These are phyloP conservation scores for Megaceryle maxima DNA, from an alignment of 2,113 vertebrate genomes.

Conservation along the genomic window DNA sequence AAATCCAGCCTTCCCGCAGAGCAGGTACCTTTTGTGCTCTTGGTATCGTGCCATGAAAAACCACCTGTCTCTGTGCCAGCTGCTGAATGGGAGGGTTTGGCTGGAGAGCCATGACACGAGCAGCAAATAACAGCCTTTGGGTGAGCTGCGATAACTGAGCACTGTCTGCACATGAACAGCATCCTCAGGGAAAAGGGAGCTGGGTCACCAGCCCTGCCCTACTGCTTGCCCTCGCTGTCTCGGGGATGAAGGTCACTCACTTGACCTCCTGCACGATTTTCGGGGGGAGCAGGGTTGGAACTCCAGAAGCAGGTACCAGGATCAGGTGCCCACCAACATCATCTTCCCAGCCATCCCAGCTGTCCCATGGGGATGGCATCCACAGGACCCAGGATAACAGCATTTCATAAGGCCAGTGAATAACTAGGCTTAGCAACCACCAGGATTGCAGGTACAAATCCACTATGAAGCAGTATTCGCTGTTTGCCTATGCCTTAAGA, in stretches of 20 bases:
- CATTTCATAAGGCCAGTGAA: not conserved
- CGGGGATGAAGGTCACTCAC: not conserved
- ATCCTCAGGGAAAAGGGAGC: not conserved
- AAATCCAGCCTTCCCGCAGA: not conserved
- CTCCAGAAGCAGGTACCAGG: not conserved
- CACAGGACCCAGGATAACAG: not conserved
- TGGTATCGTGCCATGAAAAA: not conserved
- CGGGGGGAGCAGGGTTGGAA: not conserved
- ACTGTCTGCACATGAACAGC: not conserved
- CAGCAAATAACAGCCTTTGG: not conserved
- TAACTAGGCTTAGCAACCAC: not conserved
- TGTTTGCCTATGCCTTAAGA: not conserved
- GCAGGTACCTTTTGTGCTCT: not conserved
- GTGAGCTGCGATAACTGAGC: not conserved
- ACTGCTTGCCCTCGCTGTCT: not conserved
- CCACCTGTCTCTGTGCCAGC: not conserved
- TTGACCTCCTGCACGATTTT: not conserved
- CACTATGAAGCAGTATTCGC: fast-evolving
- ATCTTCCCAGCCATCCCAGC: not conserved
- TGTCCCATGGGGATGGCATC: not conserved
- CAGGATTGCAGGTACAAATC: not conserved
- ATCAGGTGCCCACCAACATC: not conserved
- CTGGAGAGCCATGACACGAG: not conserved
- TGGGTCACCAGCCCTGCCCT: not conserved
- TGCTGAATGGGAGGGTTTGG: not conserved